Evolutionary conservation across 2,113 vertebrate genomes (phyloP).

Genomic region (Melanerpes aurifrons): DNA sequence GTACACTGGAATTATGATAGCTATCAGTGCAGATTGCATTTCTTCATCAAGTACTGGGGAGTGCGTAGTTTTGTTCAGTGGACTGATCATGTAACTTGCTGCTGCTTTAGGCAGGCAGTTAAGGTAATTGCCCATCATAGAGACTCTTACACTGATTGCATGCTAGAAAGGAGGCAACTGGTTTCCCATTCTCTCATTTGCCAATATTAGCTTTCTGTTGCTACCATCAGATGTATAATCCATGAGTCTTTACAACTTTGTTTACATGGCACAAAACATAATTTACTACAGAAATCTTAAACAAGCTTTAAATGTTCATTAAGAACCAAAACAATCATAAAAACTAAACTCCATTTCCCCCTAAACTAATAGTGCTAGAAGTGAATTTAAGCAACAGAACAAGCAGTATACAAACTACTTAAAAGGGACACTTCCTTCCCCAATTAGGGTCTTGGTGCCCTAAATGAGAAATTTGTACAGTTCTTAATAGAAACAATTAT

Average conservation of each 20-base stretch:
- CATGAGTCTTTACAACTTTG: constrained; percentile 35
- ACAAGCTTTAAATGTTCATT: constrained; percentile 7
- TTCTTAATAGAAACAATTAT: constrained; percentile 5
- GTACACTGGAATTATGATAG: neutral
- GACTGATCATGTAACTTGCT: constrained; percentile 49
- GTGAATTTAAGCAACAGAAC: constrained; percentile 19
- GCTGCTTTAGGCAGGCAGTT: constrained; percentile 65
- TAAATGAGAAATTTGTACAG: constrained; percentile 13
- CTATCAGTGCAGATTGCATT: constrained; percentile 29
- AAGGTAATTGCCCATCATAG: constrained; percentile 65
- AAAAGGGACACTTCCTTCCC: constrained; percentile 1
- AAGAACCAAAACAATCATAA: neutral
- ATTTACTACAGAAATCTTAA: constrained; percentile 54
- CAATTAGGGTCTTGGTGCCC: neutral
- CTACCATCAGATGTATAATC: neutral
- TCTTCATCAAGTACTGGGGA: constrained; percentile 47
- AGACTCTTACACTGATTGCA: constrained; percentile 52
- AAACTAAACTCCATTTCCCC: neutral
- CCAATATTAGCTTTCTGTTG: constrained; percentile 44
- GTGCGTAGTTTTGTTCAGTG: constrained; percentile 32
- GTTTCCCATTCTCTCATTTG: constrained; percentile 56
- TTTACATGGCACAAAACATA: constrained; percentile 57
- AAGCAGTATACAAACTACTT: constrained; percentile 3
- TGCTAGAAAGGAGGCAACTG: constrained; percentile 4
- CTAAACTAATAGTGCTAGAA: neutral